Percentiles rank a stretch among this genome's conserved stretches.
Evolutionary conservation across 2,797 vertebrate genomes (phyloP).

Genomic region (Sandelia bainsii): DNA sequence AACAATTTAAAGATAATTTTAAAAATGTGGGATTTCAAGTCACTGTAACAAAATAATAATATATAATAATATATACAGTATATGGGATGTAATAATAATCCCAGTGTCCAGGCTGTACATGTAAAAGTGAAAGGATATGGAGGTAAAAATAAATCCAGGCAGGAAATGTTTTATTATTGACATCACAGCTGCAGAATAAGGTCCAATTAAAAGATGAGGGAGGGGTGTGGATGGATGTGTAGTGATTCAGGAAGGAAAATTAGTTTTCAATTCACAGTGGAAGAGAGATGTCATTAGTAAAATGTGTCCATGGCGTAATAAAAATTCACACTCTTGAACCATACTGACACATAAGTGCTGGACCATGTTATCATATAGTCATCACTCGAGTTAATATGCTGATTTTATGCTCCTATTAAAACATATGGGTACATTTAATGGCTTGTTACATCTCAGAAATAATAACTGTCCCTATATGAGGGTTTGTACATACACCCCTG

Average conservation of each 20-base stretch:
- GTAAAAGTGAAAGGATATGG: neutral
- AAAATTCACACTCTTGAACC: slow-evolving; percentile 10
- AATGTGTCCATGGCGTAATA: slow-evolving; percentile 1
- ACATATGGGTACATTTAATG: slow-evolving; percentile 36
- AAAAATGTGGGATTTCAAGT: too few species aligned
- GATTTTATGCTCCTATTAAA: slow-evolving; percentile 16
- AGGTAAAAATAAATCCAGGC: neutral
- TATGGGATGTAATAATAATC: too few species aligned
- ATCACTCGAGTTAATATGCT: neutral
- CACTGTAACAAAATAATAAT: too few species aligned
- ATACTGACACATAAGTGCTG: slow-evolving; percentile 5
- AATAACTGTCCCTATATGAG: slow-evolving; percentile 20
- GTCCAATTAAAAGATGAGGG: slow-evolving; percentile 14
- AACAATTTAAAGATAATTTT: too few species aligned
- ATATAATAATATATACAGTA: too few species aligned
- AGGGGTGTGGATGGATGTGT: neutral
- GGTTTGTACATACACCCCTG: slow-evolving; percentile 9
- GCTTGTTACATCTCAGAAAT: slow-evolving; percentile 23
- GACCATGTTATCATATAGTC: neutral
- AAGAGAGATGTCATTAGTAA: slow-evolving; percentile 8
- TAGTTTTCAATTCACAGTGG: slow-evolving; percentile 16
- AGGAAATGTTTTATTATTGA: slow-evolving; percentile 32
- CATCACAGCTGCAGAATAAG: slow-evolving; percentile 42
- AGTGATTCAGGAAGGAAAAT: slow-evolving; percentile 27
- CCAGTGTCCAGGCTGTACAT: neutral